Base-by-base conservation (phyloP, 2,113 vertebrate genomes). In the Nerophis ophidion region DNA sequence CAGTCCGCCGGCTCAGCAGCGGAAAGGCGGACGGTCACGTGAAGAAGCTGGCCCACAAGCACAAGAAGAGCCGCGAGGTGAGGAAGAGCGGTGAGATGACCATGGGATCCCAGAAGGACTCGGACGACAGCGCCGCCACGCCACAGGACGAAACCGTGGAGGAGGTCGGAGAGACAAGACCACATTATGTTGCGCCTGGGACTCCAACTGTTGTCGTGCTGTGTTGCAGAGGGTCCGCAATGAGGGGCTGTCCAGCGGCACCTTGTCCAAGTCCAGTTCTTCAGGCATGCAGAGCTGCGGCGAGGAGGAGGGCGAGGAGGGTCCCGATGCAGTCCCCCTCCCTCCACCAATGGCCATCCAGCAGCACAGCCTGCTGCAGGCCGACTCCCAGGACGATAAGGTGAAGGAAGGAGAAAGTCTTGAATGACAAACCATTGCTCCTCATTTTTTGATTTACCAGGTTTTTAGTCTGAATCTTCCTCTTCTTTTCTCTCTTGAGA, bases 241-340 rank as follows among this genome's bases (percentile, higher is more conserved):
- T 0, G 97, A 99, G 76, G 97, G 95, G 5, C 89, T 98, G 61
- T 98, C 96, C 72, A 99, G 97, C 8, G 97, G 97, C 50, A 99
- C 97, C 0, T 87, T 99, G 38, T 99, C 97, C 48, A 99, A 99
- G 72, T 99, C 97, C 13, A 98, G 95, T 4, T 99, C 97, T 0
- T 99, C 97, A 0, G 97, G 97, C 61, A 99, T 99, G 97, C 97
- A 99, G 89, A 99, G 97, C 90, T 99, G 97, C 0, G 97, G 97
- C 1, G 97, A 99, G 76, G 97, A 99, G 68, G 97, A 99, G 79
- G 96, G 97, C 0, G 97, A 99, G 75, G 97, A 99, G 76, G 95
- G 95, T 0, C 88, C 96, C 0, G 97, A 99, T 15, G 88, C 95
- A 0, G 95, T 97, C 4, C 95, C 97, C 0, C 92, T 99, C 42